A percentile compares a stretch with the other conserved stretches of the same genome.
These are phyloP conservation scores for Drosophila mayaguana DNA, from an alignment of 2,888 invertebrate genomes.

Conservation along the genomic window DNA sequence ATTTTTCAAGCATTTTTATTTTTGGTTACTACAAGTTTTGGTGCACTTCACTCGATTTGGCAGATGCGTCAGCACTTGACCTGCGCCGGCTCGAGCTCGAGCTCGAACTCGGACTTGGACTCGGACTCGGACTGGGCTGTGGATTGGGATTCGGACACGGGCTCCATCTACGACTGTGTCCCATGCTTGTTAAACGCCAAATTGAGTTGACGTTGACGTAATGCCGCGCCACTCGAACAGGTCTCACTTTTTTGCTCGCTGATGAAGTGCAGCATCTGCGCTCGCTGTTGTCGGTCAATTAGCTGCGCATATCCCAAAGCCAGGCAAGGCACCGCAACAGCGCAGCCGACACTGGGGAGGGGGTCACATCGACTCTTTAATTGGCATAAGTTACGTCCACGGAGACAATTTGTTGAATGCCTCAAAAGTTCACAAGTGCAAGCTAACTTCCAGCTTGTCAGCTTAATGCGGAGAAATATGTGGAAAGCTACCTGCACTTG, in stretches of 20 bases:
- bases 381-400: slow-evolving; percentile 60
- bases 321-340: slow-evolving; percentile 37
- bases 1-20: slow-evolving; percentile 65
- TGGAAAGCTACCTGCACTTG: not conserved
- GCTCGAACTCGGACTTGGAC: not conserved
- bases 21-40: slow-evolving; percentile 70
- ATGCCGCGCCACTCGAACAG: slow-evolving; percentile 72
- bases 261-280: slow-evolving; percentile 74
- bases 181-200: slow-evolving; percentile 77
- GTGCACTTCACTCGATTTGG: slow-evolving; percentile 78
- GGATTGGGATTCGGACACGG: slow-evolving; percentile 18
- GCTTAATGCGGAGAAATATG: slow-evolving; percentile 11
- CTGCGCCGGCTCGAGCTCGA: slow-evolving; percentile 39
- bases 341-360: slow-evolving; percentile 31
- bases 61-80: slow-evolving; percentile 79
- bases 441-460: slow-evolving; percentile 17
- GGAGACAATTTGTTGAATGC: slow-evolving; percentile 54
- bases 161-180: slow-evolving; percentile 61
- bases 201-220: slow-evolving; percentile 79
- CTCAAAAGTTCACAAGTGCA: slow-evolving; percentile 58
- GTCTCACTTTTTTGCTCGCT: slow-evolving; percentile 64
- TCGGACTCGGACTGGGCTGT: not conserved
- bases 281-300: slow-evolving; percentile 67
- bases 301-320: slow-evolving; percentile 68
- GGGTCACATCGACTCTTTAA: slow-evolving; percentile 66